Percentiles rank a stretch among this genome's conserved stretches.
phyloP scores from a whole-genome alignment of 2,797 vertebrate species.

The Moxostoma hubbsi region DNA sequence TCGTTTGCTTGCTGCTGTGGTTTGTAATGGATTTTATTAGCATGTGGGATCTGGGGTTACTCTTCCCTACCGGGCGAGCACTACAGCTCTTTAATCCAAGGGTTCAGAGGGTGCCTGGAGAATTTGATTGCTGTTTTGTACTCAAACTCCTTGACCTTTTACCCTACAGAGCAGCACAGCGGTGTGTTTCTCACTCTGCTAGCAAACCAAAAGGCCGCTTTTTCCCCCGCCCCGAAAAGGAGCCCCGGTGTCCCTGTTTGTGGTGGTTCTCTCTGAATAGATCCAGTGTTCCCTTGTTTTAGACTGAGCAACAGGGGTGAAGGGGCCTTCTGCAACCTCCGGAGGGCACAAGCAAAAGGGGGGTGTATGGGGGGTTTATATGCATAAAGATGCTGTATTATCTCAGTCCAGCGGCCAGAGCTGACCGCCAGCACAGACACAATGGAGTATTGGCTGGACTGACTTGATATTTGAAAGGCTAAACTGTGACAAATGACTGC shows the following conservation, averaged over 20 bases:
- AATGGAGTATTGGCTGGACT: constrained; percentile 55
- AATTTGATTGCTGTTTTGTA: not conserved
- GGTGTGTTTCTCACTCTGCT: not conserved
- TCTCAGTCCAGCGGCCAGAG: constrained; percentile 15
- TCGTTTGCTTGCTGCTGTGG: not conserved
- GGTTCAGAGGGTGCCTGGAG: not conserved
- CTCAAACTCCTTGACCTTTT: constrained; percentile 5
- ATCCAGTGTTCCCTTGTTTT: constrained; percentile 49
- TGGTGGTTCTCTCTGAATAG: constrained; percentile 9
- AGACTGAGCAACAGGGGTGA: not conserved
- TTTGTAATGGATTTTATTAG: constrained; percentile 33
- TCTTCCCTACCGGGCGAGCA: constrained; percentile 23
- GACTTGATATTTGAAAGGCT: constrained; percentile 52
- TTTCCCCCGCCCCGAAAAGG: constrained; percentile 29
- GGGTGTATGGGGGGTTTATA: constrained; percentile 7
- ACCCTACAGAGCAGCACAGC: constrained; percentile 14
- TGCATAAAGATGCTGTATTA: constrained; percentile 23
- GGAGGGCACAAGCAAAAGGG: constrained; percentile 33
- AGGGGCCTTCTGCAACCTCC: constrained; percentile 17
- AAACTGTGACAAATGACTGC: constrained; percentile 62
- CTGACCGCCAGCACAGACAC: constrained; percentile 30
- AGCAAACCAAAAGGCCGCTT: not conserved
- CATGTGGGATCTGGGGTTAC: not conserved
- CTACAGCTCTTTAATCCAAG: constrained; percentile 24
- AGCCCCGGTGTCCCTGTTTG: constrained; percentile 16